These are phyloP conservation scores for Hippopotamyrus pictus DNA, from an alignment of 2,797 vertebrate genomes.

Conservation along the genomic window DNA sequence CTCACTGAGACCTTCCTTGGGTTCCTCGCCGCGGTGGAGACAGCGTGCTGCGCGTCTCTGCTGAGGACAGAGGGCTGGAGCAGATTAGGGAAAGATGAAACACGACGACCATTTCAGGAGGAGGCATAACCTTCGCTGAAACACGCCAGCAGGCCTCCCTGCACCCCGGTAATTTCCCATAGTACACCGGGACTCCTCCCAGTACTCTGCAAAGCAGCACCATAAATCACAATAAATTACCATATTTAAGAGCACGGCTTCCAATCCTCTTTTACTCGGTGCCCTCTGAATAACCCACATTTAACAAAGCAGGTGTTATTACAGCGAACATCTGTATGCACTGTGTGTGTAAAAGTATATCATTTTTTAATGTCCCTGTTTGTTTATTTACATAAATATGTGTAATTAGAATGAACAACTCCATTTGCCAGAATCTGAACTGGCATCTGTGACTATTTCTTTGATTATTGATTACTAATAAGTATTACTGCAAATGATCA, in stretches of 20 bases:
- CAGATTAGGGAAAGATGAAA: conserved; percentile 51
- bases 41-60: conserved; percentile 38
- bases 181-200: not conserved
- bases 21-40: not conserved
- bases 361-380: not conserved
- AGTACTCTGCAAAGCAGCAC: not conserved
- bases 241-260: conserved; percentile 7
- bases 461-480: not conserved
- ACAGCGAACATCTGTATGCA: not conserved
- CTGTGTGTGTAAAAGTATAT: not conserved
- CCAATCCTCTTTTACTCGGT: not conserved
- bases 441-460: not conserved
- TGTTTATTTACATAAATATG: conserved; percentile 11
- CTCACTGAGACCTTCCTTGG: conserved; percentile 26
- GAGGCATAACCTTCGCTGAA: conserved; percentile 34
- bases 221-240: conserved; percentile 20
- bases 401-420: not conserved
- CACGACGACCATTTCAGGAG: conserved; percentile 36
- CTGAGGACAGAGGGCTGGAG: conserved; percentile 56
- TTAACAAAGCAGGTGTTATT: conserved; percentile 12
- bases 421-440: not conserved
- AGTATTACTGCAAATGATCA: not conserved
- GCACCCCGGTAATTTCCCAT: conserved; percentile 9
- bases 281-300: conserved; percentile 6
- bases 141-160: not conserved